These are phyloP conservation scores for Atta texana DNA, from an alignment of 1,140 invertebrate genomes.

Conservation along the genomic window DNA sequence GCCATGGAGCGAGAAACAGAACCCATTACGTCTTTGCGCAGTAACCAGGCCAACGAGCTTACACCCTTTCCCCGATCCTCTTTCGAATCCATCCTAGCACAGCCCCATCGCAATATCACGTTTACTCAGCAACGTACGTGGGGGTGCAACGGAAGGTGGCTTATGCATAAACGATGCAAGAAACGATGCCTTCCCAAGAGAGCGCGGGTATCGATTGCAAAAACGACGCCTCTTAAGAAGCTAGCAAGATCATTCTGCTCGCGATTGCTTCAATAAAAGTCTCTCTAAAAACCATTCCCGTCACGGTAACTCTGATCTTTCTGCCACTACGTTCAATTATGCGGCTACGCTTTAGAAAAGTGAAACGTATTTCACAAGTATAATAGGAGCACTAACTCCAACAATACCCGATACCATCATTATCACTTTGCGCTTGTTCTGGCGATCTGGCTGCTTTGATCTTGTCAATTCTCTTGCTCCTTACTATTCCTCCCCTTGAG, in stretches of 20 bases:
- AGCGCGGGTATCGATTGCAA: slow-evolving; percentile 18
- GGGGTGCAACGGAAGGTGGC: slow-evolving; percentile 54
- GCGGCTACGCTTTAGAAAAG: not conserved
- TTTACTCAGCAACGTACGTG: slow-evolving; percentile 51
- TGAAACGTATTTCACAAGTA: slow-evolving; percentile 24
- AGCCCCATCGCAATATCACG: slow-evolving; percentile 61
- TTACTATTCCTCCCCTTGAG: not conserved
- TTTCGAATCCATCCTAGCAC: not conserved
- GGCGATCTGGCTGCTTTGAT: not conserved
- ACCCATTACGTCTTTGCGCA: slow-evolving; percentile 76
- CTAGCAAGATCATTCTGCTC: slow-evolving; percentile 47
- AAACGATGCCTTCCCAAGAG: not conserved
- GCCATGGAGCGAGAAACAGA: slow-evolving; percentile 72
- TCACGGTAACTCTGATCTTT: slow-evolving; percentile 20
- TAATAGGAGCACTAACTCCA: slow-evolving; percentile 11
- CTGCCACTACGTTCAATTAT: slow-evolving; percentile 25
- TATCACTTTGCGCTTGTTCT: not conserved
- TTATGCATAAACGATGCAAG: slow-evolving; percentile 77
- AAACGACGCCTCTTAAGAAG: slow-evolving; percentile 50
- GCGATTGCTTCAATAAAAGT: slow-evolving; percentile 56
- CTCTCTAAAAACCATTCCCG: not conserved
- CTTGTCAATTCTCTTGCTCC: not conserved
- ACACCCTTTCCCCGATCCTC: slow-evolving; percentile 23
- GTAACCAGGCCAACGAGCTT: slow-evolving; percentile 70
- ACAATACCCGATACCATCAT: not conserved